These are phyloP conservation scores for Lasioglossum villosulum DNA, from an alignment of 2,888 invertebrate species.

Conservation along the genomic window DNA sequence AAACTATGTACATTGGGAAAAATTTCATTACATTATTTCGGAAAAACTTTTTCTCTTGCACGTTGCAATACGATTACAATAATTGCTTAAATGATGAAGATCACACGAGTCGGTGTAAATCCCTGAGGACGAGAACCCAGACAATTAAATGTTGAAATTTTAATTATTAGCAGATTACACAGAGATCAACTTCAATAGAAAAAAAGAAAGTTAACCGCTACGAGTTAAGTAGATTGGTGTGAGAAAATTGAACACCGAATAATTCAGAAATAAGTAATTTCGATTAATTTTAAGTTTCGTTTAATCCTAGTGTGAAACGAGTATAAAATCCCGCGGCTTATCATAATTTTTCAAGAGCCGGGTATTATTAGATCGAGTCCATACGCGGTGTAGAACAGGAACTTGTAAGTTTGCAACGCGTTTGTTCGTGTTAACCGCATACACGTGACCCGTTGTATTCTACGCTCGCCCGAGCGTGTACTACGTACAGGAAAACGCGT, in stretches of 20 bases:
- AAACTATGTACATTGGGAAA: too few species aligned
- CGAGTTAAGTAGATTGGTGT: background rate
- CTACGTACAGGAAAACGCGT: conserved; percentile 33
- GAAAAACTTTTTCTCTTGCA: too few species aligned
- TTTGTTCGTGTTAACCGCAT: conserved; percentile 26
- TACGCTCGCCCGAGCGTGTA: conserved; percentile 37
- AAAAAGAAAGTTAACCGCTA: background rate
- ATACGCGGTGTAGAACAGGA: conserved; percentile 4
- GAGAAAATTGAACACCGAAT: background rate
- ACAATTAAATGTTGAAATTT: too few species aligned
- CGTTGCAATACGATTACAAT: too few species aligned
- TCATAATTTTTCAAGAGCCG: conserved; percentile 28
- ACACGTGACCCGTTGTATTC: conserved; percentile 51
- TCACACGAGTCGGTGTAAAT: too few species aligned
- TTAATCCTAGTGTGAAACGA: conserved; percentile 5
- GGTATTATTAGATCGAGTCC: conserved; percentile 38
- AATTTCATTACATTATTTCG: too few species aligned
- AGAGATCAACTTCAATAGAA: background rate
- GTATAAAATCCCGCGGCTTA: background rate
- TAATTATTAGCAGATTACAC: too few species aligned
- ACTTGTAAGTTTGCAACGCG: conserved; percentile 27
- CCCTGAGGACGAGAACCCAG: too few species aligned
- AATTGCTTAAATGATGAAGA: background rate
- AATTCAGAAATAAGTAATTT: background rate
- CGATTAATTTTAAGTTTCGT: background rate